Base-by-base conservation (phyloP, 2,888 invertebrate genomes). In the Drosophila anceps region DNA sequence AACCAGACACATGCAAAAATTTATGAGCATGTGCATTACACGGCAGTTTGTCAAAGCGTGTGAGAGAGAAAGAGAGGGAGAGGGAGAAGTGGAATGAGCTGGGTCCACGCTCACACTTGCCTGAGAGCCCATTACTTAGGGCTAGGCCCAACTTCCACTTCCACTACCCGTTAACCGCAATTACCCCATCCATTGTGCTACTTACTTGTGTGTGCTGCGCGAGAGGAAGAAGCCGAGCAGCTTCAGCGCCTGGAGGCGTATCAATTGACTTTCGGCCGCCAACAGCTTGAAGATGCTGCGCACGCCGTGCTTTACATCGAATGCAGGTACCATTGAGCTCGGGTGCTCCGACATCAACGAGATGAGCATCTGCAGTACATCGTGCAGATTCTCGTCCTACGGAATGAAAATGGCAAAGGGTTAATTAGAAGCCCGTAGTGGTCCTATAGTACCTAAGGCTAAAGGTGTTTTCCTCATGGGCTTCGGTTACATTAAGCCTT, bases 331-430 rank as follows among this genome's bases (percentile, higher is more conserved):
- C 98, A 99, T 98, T 4, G 98, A 98, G 82, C 98, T 97, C 1
- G 99, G 99, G 93, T 99, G 98, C 93, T 99, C 99, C 10, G 98
- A 98, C 97, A 99, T 98, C 81, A 99, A 94, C 0, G 98, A 97
- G 92, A 99, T 99, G 84, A 98, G 94, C 96, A 99, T 97, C 94
- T 98, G 98, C 78, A 99, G 94, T 7, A 99, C 99, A 92, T 99
- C 99, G 92, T 98, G 98, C 71, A 99, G 95, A 93, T 99, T 99
- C 93, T 99, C 99, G 93, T 99, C 99, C 97, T 93, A 9, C 2
- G 59, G 12, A 41, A 37, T 4, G 1, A 29, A 13, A 31, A 10
- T 1, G 13, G 20, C 2, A 24, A 37, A 7, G 20, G 8, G 4
- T 43, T 57, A 41, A 43, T 57, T 57, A 57, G 41, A 13, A 43